Base-by-base conservation (phyloP, 2,113 vertebrate genomes). In the Tylochromis polylepis region DNA sequence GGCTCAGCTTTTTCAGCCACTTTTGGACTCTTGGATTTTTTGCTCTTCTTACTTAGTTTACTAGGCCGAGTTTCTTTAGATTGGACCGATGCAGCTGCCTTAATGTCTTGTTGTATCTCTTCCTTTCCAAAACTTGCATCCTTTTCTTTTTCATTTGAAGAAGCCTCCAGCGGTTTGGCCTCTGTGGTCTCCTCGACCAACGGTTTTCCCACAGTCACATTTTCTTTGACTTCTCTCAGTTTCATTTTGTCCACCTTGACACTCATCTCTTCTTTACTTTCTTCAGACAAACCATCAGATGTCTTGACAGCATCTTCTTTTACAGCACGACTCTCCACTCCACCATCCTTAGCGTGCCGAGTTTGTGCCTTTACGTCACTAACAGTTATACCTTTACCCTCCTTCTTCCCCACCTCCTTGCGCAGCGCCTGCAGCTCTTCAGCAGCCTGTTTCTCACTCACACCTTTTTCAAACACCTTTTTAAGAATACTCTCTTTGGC, bases 401-500 rank as follows among this genome's bases (percentile, higher is more conserved):
- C 94, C 85, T 90, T 94, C 87, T 87, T 95, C 56, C 77, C 88
- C 14, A 80, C 82, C 31, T 92, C 95, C 9, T 93, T 95, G 27
- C 93, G 93, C 36, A 96, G 81, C 0, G 90, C 93, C 82, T 95
- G 88, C 79, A 96, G 92, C 87, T 96, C 94, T 53, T 95, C 93
- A 2, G 95, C 95, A 24, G 95, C 95, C 86, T 96, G 93, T 72
- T 94, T 96, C 29, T 96, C 94, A 34, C 93, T 95, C 67, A 96
- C 93, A 22, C 93, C 94, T 58, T 88, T 93, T 82, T 96, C 94
- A 91, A 96, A 96, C 49, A 96, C 96, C 83, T 97, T 96, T 84
- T 93, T 95, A 8, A 95, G 88, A 53, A 96, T 95, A 18, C 95
- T 96, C 79, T 97, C 95, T 82, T 96, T 96, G 24, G 96, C 96